Evolutionary conservation across 2,888 invertebrate genomes (phyloP).

Genomic region (Leucophenga montana): DNA sequence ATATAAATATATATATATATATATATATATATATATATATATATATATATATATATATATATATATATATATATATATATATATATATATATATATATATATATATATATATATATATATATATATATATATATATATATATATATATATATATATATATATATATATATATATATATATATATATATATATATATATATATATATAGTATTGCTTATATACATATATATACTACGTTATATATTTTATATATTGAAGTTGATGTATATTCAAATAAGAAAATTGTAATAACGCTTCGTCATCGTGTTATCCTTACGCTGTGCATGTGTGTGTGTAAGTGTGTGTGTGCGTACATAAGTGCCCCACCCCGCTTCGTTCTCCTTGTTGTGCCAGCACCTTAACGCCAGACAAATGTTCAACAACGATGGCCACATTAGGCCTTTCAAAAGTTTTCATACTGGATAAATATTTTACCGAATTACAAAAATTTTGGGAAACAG

Average conservation of each 20-base stretch:
- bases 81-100: not conserved
- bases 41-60: not conserved
- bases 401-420: slow-evolving; percentile 69
- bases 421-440: slow-evolving; percentile 93
- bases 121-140: not conserved
- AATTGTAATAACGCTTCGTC: not conserved
- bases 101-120: not conserved
- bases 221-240: not conserved
- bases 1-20: not conserved
- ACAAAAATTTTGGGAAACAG: slow-evolving; percentile 97
- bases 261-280: slow-evolving; percentile 27
- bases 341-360: not conserved
- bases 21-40: not conserved
- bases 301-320: not conserved
- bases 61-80: not conserved
- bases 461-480: slow-evolving; percentile 98
- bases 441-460: slow-evolving; percentile 97
- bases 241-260: no score
- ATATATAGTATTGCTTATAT: no score
- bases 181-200: not conserved
- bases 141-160: not conserved
- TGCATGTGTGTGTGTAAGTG: not conserved
- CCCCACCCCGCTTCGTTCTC: slow-evolving; percentile 7
- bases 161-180: not conserved
- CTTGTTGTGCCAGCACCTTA: slow-evolving; percentile 30